phyloP scores from a whole-genome alignment of 64 coral and sea anemone species.

The Stichodactyla helianthus region DNA sequence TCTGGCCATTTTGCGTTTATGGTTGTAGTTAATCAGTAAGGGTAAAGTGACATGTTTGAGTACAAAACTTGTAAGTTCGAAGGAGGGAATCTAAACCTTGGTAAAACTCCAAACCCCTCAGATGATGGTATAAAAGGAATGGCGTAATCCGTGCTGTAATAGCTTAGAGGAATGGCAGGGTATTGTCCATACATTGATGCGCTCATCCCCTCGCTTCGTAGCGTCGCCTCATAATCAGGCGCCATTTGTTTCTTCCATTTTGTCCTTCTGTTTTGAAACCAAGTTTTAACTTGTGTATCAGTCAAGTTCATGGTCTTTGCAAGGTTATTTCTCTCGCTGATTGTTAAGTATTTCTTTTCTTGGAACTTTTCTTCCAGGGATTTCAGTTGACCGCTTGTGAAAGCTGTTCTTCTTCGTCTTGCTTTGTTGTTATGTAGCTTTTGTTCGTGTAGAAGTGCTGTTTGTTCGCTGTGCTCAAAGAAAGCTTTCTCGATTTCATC shows the following conservation, averaged over 20 bases:
- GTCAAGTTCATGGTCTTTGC: slow-evolving; percentile 82
- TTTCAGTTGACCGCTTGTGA: slow-evolving; percentile 93
- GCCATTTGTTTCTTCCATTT: slow-evolving; percentile 95
- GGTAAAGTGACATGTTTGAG: slow-evolving; percentile 40
- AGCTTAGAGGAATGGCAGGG: slow-evolving; percentile 16
- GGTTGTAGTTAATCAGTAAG: not conserved
- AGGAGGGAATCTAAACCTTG: slow-evolving; percentile 37
- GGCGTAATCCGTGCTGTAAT: slow-evolving; percentile 15
- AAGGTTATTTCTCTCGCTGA: slow-evolving; percentile 82
- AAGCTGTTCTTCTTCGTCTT: slow-evolving; percentile 78
- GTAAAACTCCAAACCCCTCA: slow-evolving; percentile 38
- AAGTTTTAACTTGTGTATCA: slow-evolving; percentile 95
- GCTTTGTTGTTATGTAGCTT: slow-evolving; percentile 55
- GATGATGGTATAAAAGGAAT: slow-evolving; percentile 19
- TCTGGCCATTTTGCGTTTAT: no score
- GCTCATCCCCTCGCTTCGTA: slow-evolving; percentile 46
- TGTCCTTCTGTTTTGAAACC: slow-evolving; percentile 97
- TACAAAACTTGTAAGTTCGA: slow-evolving; percentile 63
- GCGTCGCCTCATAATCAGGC: slow-evolving; percentile 52
- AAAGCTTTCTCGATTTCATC: slow-evolving; percentile 22
- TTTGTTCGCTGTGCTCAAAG: not conserved
- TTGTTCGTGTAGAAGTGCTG: slow-evolving; percentile 1
- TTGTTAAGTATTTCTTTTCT: slow-evolving; percentile 92
- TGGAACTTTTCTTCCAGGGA: slow-evolving; percentile 94
- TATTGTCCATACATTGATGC: slow-evolving; percentile 38